These are phyloP conservation scores for Bombylius discolor DNA, from an alignment of 2,888 invertebrate species.

Conservation along the genomic window DNA sequence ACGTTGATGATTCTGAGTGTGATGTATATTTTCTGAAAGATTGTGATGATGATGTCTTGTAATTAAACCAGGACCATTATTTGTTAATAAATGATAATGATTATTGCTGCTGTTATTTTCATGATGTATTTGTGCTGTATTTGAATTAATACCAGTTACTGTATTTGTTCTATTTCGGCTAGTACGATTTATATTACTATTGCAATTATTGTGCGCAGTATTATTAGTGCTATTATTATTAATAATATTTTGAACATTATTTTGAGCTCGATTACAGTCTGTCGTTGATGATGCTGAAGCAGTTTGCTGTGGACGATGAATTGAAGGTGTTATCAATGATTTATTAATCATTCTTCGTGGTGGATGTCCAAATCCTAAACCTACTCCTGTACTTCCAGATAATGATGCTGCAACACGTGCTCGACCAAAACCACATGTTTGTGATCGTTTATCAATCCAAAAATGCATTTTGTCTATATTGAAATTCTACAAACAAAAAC, in stretches of 20 bases:
- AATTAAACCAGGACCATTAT: constrained; percentile 5
- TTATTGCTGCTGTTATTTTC: constrained; percentile 6
- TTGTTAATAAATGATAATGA: constrained; percentile 14
- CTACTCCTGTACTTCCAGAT: constrained; percentile 45
- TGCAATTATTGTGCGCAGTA: constrained; percentile 15
- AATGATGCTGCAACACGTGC: constrained; percentile 55
- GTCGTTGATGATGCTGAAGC: constrained; percentile 19
- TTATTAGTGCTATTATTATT: constrained; percentile 13
- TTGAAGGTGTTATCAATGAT: constrained; percentile 56
- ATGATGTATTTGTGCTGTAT: background rate
- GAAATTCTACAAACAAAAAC: too few relatives aligned
- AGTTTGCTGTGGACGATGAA: constrained; percentile 51
- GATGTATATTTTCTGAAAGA: constrained; percentile 14
- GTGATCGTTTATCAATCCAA: constrained; percentile 75
- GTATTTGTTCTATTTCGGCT: background rate
- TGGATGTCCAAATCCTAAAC: constrained; percentile 37
- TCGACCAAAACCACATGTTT: constrained; percentile 61
- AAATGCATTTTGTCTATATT: constrained; percentile 52
- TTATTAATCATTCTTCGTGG: constrained; percentile 39
- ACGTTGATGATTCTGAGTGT: constrained; percentile 14
- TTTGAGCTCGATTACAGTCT: constrained; percentile 12
- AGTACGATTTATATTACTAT: background rate
- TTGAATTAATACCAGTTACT: background rate
- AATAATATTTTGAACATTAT: constrained; percentile 7
- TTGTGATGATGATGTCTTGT: constrained; percentile 1